phyloP scores from a whole-genome alignment of 2,888 invertebrate genomes.

The Trichopoda pennipes region DNA sequence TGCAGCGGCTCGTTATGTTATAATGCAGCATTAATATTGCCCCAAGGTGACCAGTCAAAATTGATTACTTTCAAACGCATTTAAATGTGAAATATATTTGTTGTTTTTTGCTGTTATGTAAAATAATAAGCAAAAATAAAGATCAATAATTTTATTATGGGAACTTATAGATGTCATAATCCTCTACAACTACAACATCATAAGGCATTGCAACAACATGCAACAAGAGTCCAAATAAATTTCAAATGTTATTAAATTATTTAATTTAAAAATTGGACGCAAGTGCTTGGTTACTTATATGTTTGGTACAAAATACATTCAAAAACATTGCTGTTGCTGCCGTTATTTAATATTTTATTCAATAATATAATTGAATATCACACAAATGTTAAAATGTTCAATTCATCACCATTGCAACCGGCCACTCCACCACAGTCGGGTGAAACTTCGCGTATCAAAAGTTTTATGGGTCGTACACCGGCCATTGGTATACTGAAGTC shows the following conservation, averaged over 20 bases:
- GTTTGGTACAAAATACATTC: neutral
- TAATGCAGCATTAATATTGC: neutral
- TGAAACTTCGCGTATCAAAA: conserved; percentile 81
- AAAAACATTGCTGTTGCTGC: neutral
- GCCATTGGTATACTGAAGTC: conserved; percentile 81
- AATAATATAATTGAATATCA: neutral
- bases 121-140: too few relatives aligned
- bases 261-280: neutral
- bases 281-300: conserved; percentile 19
- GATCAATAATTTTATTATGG: too few relatives aligned
- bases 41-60: conserved; percentile 45
- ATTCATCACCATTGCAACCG: conserved; percentile 67
- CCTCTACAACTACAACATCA: too few relatives aligned
- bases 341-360: neutral
- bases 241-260: too few relatives aligned
- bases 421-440: conserved; percentile 78
- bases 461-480: conserved; percentile 81
- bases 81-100: too few relatives aligned
- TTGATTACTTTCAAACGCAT: conserved; percentile 18
- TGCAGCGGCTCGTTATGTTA: neutral
- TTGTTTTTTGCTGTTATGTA: too few relatives aligned
- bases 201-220: too few relatives aligned
- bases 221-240: neutral
- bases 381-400: conserved; percentile 59
- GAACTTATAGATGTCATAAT: too few relatives aligned